Base-by-base conservation (phyloP, 2,888 invertebrate genomes). In the Alitta virens region DNA sequence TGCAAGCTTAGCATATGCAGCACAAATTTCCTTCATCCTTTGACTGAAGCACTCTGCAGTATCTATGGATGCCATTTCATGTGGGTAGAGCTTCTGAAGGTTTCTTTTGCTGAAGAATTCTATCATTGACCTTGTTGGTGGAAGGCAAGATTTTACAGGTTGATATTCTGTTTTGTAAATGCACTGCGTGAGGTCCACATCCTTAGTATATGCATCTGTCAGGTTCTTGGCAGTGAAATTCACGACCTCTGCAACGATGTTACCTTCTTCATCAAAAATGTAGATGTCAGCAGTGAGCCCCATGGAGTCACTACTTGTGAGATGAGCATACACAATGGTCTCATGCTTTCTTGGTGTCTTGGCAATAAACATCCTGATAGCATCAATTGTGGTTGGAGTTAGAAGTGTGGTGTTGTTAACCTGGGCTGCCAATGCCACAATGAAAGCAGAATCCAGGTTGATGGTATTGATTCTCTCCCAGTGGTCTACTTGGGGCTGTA, bases 121-220 rank as follows among this genome's bases (percentile, higher is more conserved):
- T 9, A 38, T 16, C 24, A 50, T 25, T 1, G 25, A 33, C n/a
- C 12, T 50, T n/a, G 51, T 56, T 12, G 53, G 42, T 14, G 62
- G 62, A 3, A 62, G 21, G 24, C 49, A 49, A 2, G 56, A 18
- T 23, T 27, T 38, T 1, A 21, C 50, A 21, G 56, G 56, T 50
- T 62, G 62, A 27, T 43, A 56, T 33, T 46, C 62, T 38, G 38
- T 62, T 16, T 27, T 46, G 62, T 62, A 62, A 14, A 62, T 12
- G 25, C 62, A 62, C n/a, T 27, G 26, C 2, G 27, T 25, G 38
- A 56, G 23, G 21, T 56, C 62, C 2, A 56, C 24, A 12, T 56
- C 24, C 9, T 40, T 23, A 9, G 49, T 51, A 23, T n/a, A 33
- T 12, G 49, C n/a, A 12, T 23, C 40, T 21, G 50, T 43, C 5